Base-by-base conservation (phyloP, 1,140 invertebrate genomes). In the Danaus plexippus region DNA sequence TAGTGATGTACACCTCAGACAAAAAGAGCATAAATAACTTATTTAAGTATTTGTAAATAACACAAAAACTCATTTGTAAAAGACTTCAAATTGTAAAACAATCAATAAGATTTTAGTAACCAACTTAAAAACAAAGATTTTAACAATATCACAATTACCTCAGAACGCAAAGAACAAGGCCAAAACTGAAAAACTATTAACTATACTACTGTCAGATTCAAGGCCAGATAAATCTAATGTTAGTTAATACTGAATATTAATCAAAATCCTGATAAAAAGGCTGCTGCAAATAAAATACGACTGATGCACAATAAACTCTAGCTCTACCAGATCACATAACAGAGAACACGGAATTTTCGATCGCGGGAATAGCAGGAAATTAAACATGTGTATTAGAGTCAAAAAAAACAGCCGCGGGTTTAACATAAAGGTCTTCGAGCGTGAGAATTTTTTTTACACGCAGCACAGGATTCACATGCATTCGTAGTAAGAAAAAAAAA, bases 361-460 rank as follows among this genome's bases (percentile, higher is more conserved):
- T 59, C 61, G 58, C 63, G 55, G 54, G 64, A 41, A 71, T 71
- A 77, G 66, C 77, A 80, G 76, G 78, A 84, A 79, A 65, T 75
- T 46, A 55, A 65, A 52, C 75, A 75, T 77, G 69, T 74, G 71
- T 70, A 68, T 59, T 61, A 54, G 55, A 63, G 63, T 43, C 44
- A 73, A 59, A 71, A 76, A 74, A 32, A 5, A 77, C 69, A 75
- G 46, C 49, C 49, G 44, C 53, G 58, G 71, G 67, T 59, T 57
- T 68, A 61, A 71, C 69, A 63, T 68, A 75, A 78, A 74, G 69
- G 75, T 75, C 67, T 69, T 49, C 53, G 63, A 80, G 64, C 73
- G 79, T 80, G 76, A 77, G 79, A 83, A 77, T 75, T 78, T 83
- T 84, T 81, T 83, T 82, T 80, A 70, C 57, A 63, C 63, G 59